Base-by-base conservation (phyloP, 1,140 invertebrate genomes). In the Caenorhabditis tropicalis region DNA sequence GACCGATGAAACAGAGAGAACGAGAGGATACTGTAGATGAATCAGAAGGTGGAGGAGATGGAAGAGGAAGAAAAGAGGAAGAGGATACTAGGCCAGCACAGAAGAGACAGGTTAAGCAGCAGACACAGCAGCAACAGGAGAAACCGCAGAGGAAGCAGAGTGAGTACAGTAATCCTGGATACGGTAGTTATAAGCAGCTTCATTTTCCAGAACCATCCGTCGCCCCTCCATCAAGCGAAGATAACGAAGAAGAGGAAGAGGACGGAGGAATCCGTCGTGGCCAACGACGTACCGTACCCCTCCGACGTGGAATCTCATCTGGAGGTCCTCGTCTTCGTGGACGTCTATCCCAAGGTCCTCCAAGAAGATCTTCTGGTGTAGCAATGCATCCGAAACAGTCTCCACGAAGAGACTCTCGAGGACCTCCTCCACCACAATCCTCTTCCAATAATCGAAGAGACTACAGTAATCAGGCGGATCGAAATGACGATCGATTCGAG, bases 11-110 rank as follows among this genome's bases (percentile, higher is more conserved):
- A 10, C 65, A 74, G n/a, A 21, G 65, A 24, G 65, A 74, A 6
- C 36, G 65, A 46, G 65, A 74, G 29, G 65, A 74, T 43, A 74
- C 65, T 12, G 65, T 74, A 31, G 65, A 74, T 74, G 65, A 74
- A n/a, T 74, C 65, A 24, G 36, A 74, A 46, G 65, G 65, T 0
- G 31, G 31, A 19, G 24, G 53, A 27, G 53, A 56, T 16, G 53
- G 27, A 27, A 58, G n/a, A 36, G 58, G 24, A 65, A 27, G 24
- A 16, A 21, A 65, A 10, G 36, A 74, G 9, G 65, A 74, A 10
- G 36, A 43, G 27, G 21, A 46, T 3, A n/a, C 29, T 9, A 33
- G 65, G 36, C 65, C 33, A 46, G 65, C 65, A 74, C 65, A 74
- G 65, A 74, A 74, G 36, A 46, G 36, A 24, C 36, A 74, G n/a